A percentile compares a stretch with the other conserved stretches of the same genome.
Evolutionary conservation across 35 echinoderm and acorn worm genomes (phyloP).

Genomic region (Patiria miniata): DNA sequence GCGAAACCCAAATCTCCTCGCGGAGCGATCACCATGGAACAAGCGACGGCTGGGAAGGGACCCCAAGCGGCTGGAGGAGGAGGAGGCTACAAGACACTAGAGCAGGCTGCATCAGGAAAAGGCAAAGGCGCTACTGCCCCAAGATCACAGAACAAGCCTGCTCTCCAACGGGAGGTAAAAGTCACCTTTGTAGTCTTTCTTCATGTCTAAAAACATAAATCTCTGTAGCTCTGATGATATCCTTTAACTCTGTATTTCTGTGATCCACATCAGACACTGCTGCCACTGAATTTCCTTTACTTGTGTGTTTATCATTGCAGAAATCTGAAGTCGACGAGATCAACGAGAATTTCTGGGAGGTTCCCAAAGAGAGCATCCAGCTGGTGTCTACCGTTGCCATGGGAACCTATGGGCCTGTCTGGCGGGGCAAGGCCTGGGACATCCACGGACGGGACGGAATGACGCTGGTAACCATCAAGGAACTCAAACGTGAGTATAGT

Average conservation of each 20-base stretch:
- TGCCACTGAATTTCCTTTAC: not conserved
- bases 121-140: not conserved
- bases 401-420: slow-evolving; percentile 65
- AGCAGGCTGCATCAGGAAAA: slow-evolving; percentile 34
- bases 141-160: not conserved
- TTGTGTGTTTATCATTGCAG: not conserved
- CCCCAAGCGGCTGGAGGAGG: slow-evolving; percentile 8
- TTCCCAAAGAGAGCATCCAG: slow-evolving; percentile 76
- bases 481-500: slow-evolving; percentile 54
- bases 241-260: not conserved
- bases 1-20: not conserved
- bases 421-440: slow-evolving; percentile 69
- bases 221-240: not conserved
- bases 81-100: slow-evolving; percentile 35
- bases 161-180: slow-evolving; percentile 10
- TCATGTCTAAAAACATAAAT: not conserved
- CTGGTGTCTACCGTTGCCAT: slow-evolving; percentile 54
- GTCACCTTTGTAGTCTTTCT: not conserved
- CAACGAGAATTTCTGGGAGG: slow-evolving; percentile 75
- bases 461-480: slow-evolving; percentile 60
- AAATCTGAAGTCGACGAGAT: slow-evolving; percentile 68
- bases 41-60: slow-evolving; percentile 9
- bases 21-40: slow-evolving; percentile 31
- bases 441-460: slow-evolving; percentile 44
- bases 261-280: too few species aligned